Conservation (phyloP, 92 coral and sea anemone species). For the Phymanthus crucifer region DNA sequence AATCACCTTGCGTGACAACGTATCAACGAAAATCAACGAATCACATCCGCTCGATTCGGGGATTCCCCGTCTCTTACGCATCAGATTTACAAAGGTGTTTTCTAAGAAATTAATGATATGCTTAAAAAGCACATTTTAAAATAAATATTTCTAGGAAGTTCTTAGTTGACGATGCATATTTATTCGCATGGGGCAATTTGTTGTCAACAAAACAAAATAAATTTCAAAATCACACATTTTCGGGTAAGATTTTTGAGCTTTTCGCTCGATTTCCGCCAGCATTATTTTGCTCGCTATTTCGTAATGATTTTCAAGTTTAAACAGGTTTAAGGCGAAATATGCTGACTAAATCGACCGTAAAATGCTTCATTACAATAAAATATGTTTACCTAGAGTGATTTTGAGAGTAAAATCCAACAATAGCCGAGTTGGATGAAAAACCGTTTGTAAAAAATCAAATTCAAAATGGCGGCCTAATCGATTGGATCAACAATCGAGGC, state of each 20-base stretch:
- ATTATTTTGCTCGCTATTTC: neutral
- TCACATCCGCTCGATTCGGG: constrained; percentile 30
- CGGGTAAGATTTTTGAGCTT: too few species aligned
- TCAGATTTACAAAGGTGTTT: neutral
- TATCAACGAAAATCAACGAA: neutral
- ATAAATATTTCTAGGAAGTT: neutral
- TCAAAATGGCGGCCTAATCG: constrained; percentile 25
- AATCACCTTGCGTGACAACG: neutral
- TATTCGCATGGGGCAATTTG: neutral
- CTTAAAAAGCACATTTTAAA: neutral
- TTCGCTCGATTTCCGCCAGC: neutral
- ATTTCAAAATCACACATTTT: too few species aligned
- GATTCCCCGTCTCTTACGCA: constrained; percentile 27
- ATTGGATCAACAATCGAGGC: neutral
- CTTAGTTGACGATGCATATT: neutral
- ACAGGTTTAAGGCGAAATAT: neutral
- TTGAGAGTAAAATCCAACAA: neutral
- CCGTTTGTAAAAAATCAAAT: neutral
- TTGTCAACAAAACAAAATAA: neutral
- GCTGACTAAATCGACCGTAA: neutral
- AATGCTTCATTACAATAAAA: neutral
- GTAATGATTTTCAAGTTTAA: neutral
- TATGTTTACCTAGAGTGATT: neutral
- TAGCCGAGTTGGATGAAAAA: neutral
- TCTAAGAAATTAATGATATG: neutral